Conservation (phyloP, 2,113 vertebrate species). For the Piaya cayana region DNA sequence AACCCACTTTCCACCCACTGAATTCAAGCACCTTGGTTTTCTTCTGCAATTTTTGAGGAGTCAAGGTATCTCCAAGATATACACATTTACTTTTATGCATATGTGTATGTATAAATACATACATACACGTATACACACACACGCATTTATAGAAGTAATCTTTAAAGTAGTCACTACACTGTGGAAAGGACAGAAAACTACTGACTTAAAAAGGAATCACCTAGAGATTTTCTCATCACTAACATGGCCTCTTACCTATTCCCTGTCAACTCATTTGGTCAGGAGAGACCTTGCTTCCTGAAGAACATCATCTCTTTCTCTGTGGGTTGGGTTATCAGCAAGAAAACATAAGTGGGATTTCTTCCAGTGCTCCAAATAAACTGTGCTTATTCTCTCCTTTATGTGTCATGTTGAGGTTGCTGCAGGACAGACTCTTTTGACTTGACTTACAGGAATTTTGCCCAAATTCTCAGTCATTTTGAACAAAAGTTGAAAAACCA, state of each 20-base stretch:
- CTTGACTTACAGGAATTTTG: background rate
- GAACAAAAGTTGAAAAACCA: background rate
- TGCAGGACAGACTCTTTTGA: background rate
- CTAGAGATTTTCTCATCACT: background rate
- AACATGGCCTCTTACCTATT: background rate
- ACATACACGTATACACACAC: background rate
- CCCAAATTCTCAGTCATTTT: background rate
- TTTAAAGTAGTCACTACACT: background rate
- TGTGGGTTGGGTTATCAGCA: background rate
- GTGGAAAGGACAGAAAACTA: background rate
- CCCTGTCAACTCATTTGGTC: background rate
- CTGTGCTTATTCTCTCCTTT: background rate
- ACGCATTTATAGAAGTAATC: background rate
- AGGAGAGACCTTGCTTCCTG: background rate
- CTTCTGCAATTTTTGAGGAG: background rate
- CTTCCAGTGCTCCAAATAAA: background rate
- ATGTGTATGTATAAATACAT: background rate
- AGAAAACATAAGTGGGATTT: background rate
- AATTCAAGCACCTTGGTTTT: constrained; percentile 46
- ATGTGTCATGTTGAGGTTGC: background rate
- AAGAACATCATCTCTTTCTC: background rate
- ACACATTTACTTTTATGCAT: background rate
- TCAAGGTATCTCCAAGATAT: constrained; percentile 9
- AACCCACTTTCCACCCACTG: constrained; percentile 44
- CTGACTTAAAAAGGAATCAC: background rate